Conservation (phyloP, 2,113 vertebrate genomes). For the Clarias magur region DNA sequence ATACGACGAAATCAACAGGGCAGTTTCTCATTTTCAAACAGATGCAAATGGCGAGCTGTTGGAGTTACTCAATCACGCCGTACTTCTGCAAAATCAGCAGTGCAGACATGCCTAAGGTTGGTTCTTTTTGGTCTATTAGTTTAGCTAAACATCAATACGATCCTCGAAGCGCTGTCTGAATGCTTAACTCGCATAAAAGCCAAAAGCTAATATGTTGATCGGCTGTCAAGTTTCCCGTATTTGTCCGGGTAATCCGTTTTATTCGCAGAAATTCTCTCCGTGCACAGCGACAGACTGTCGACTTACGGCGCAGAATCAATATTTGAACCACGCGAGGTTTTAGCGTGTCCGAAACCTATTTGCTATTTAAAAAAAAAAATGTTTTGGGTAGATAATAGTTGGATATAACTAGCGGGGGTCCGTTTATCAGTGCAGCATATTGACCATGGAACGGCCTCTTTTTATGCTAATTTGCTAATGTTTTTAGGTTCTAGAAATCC, state of each 20-base stretch:
- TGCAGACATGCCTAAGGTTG: conserved; percentile 23
- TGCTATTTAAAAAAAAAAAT: background rate
- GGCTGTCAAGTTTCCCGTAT: conserved; percentile 24
- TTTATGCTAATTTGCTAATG: background rate
- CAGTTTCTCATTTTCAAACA: background rate
- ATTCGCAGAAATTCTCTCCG: background rate
- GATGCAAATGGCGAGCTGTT: conserved; percentile 4
- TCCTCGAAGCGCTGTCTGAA: conserved; percentile 13
- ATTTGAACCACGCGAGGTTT: background rate
- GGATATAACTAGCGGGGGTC: background rate
- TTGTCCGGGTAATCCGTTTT: background rate
- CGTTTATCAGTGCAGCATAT: background rate
- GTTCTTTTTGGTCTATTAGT: conserved; percentile 23
- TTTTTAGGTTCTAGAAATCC: background rate
- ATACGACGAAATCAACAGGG: conserved; percentile 6
- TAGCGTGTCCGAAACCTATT: background rate
- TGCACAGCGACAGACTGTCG: background rate
- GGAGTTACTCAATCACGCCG: background rate
- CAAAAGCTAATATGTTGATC: conserved; percentile 27
- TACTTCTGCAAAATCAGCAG: conserved; percentile 21
- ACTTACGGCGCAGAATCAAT: background rate
- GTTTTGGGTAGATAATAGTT: background rate
- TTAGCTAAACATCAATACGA: conserved; percentile 31
- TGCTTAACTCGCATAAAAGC: conserved; percentile 31
- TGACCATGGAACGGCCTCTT: background rate